Percentiles rank a stretch among this genome's conserved stretches.
phyloP scores from a whole-genome alignment of 2,888 invertebrate species.

The Pseudococcus longispinus region DNA sequence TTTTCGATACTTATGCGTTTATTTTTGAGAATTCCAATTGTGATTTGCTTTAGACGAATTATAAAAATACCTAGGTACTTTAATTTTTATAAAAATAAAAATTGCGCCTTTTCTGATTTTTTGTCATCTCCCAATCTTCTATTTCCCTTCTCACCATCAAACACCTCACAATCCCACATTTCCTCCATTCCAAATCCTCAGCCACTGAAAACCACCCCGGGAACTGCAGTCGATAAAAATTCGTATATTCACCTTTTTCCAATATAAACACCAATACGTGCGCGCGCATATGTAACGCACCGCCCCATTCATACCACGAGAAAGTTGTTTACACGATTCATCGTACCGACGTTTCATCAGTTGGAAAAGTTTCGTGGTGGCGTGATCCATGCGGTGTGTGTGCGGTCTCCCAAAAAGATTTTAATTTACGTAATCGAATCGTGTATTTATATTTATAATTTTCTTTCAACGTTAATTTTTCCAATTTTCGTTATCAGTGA shows the following conservation, averaged over 20 bases:
- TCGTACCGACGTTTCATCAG: neutral
- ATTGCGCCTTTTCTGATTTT: too few species aligned
- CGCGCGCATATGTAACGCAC: neutral
- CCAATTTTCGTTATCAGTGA: neutral
- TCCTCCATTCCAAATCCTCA: neutral
- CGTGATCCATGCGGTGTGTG: neutral
- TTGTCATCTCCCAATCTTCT: too few species aligned
- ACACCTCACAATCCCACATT: neutral
- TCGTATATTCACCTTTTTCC: neutral
- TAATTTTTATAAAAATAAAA: too few species aligned
- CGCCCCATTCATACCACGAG: conserved; percentile 9
- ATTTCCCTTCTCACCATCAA: neutral
- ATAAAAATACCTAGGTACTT: too few species aligned
- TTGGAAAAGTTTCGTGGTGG: conserved; percentile 18
- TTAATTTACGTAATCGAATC: neutral
- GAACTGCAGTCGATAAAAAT: conserved; percentile 9
- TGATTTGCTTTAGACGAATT: too few species aligned
- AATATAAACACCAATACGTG: neutral
- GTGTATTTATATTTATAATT: neutral
- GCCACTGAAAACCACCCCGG: neutral
- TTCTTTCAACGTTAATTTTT: neutral
- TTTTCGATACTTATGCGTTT: too few species aligned
- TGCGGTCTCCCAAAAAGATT: neutral
- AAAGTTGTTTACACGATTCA: neutral
- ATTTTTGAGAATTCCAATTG: too few species aligned